Evolutionary conservation across 2,113 vertebrate genomes (phyloP).

Genomic region (Rhizomys pruinosus): DNA sequence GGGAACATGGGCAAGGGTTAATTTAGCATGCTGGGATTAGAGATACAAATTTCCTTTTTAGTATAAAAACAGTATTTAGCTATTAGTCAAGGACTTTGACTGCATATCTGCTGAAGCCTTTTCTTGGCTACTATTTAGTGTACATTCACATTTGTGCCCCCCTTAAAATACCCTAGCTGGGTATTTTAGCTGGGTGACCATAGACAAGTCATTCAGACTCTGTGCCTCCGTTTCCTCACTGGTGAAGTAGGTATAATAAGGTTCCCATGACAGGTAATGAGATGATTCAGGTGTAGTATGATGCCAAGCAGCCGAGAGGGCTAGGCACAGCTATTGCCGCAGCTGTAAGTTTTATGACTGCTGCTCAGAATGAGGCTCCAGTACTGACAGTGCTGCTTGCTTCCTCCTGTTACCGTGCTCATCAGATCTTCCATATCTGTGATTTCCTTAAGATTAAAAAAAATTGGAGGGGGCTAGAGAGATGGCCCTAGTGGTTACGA

Average conservation of each 20-base stretch:
- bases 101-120: neutral
- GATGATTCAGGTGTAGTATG: neutral
- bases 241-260: neutral
- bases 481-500: no score
- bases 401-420: neutral
- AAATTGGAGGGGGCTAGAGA: no score
- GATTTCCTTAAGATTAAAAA: neutral
- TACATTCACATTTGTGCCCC: neutral
- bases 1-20: neutral
- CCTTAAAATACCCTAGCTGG: neutral
- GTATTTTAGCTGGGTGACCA: neutral
- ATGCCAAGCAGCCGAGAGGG: accelerated
- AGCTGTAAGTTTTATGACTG: no score
- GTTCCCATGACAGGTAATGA: neutral
- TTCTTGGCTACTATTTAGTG: neutral
- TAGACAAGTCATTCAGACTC: neutral
- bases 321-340: neutral
- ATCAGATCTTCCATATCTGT: neutral
- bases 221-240: neutral
- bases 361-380: neutral
- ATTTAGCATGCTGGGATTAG: neutral
- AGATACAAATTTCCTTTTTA: neutral
- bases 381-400: no score
- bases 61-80: neutral
- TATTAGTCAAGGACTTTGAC: neutral